Evolutionary conservation across 2,113 vertebrate genomes (phyloP).

Genomic region (Leptobrachium ailaonicum): DNA sequence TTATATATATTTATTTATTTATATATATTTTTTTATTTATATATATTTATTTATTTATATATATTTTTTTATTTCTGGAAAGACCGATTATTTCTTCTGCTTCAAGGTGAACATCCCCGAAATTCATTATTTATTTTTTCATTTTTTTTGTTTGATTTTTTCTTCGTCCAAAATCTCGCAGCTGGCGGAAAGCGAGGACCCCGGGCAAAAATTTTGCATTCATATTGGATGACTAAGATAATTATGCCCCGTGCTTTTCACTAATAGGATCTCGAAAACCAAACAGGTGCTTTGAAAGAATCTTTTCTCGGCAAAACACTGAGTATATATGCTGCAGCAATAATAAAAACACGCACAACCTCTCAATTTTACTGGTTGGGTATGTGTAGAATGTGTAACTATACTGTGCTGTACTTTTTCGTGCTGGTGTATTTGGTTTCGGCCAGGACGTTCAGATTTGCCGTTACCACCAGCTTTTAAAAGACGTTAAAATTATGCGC

Average conservation of each 20-base stretch:
- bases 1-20: no score
- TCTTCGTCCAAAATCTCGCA: constrained; percentile 4
- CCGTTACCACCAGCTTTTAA: no score
- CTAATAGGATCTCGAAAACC: constrained; percentile 30
- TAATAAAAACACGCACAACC: no score
- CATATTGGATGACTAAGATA: constrained; percentile 57
- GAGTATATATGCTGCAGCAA: no score
- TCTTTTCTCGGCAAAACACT: constrained; percentile 32
- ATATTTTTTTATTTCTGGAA: neutral
- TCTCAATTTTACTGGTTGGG: no score
- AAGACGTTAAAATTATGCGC: no score
- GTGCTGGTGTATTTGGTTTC: no score
- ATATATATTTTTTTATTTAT: no score
- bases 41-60: no score
- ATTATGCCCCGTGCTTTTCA: constrained; percentile 51
- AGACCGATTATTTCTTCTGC: neutral
- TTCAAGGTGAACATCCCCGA: neutral
- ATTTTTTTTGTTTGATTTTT: neutral
- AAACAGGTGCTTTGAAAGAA: constrained; percentile 51
- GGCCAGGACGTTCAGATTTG: no score
- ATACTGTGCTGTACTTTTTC: no score
- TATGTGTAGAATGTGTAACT: no score
- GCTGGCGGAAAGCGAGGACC: constrained; percentile 53
- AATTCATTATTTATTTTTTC: neutral
- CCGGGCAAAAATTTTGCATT: constrained; percentile 4